These are phyloP conservation scores for Thalassarche chlororhynchos DNA, from an alignment of 2,113 vertebrate species.

Conservation along the genomic window DNA sequence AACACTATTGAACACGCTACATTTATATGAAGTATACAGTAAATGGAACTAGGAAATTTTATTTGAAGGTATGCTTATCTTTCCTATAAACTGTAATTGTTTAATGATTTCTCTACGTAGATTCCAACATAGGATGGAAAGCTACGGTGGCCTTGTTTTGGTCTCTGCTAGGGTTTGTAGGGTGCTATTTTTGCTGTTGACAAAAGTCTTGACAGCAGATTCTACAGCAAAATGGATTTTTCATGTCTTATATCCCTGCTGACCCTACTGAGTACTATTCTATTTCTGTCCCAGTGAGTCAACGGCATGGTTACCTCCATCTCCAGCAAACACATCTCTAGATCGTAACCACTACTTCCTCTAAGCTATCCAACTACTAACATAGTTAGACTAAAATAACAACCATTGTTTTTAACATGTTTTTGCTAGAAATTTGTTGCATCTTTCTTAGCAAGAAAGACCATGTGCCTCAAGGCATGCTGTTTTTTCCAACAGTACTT, in stretches of 20 bases:
- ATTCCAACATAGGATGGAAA: not conserved
- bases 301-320: not conserved
- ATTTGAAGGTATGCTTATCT: not conserved
- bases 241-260: not conserved
- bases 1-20: not conserved
- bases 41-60: not conserved
- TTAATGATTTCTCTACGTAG: not conserved
- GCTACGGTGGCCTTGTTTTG: not conserved
- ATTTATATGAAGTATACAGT: not conserved
- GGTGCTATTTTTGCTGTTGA: not conserved
- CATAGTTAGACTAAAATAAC: not conserved
- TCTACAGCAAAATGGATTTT: not conserved
- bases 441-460: not conserved
- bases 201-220: not conserved
- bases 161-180: not conserved
- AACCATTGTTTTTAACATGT: not conserved
- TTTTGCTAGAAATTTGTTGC: not conserved
- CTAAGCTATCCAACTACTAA: not conserved
- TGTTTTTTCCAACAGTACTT: not conserved
- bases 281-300: not conserved
- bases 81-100: not conserved
- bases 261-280: not conserved
- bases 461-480: not conserved
- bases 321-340: not conserved
- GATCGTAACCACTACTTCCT: not conserved